Conservation (phyloP, 2,113 vertebrate species). For the Erythrolamprus reginae region DNA sequence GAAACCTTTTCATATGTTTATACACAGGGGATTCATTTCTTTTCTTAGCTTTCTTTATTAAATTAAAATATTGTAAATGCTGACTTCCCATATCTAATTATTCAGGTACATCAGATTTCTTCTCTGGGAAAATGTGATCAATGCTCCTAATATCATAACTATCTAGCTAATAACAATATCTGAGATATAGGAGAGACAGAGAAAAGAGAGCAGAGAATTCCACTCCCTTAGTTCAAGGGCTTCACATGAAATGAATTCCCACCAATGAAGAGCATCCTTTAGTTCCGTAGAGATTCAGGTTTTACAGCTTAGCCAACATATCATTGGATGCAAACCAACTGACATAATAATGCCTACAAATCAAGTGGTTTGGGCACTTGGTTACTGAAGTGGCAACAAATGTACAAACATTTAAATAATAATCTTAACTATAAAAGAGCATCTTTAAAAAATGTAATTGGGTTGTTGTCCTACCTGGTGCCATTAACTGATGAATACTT, state of each 20-base stretch:
- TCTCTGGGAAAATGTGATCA: neutral
- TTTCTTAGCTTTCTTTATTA: neutral
- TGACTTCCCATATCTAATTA: neutral
- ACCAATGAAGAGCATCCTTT: neutral
- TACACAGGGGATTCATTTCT: neutral
- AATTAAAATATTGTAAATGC: neutral
- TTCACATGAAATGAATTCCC: neutral
- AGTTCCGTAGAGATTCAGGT: neutral
- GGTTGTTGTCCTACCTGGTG: constrained; percentile 71
- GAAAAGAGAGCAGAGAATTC: too few relatives aligned
- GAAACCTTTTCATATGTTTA: neutral
- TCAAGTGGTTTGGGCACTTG: neutral
- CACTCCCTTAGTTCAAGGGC: neutral
- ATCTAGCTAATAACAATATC: too few relatives aligned
- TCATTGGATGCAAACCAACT: neutral
- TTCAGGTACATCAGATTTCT: neutral
- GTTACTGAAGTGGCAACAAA: neutral
- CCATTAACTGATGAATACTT: constrained; percentile 77
- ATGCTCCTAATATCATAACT: neutral
- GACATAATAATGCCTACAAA: neutral
- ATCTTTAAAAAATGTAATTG: neutral
- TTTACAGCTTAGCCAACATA: neutral
- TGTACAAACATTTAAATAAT: neutral
- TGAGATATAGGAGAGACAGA: neutral
- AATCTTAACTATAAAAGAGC: neutral